Evolutionary conservation across 1,140 invertebrate species (phyloP).

Genomic region (Drosophila sulfurigaster): DNA sequence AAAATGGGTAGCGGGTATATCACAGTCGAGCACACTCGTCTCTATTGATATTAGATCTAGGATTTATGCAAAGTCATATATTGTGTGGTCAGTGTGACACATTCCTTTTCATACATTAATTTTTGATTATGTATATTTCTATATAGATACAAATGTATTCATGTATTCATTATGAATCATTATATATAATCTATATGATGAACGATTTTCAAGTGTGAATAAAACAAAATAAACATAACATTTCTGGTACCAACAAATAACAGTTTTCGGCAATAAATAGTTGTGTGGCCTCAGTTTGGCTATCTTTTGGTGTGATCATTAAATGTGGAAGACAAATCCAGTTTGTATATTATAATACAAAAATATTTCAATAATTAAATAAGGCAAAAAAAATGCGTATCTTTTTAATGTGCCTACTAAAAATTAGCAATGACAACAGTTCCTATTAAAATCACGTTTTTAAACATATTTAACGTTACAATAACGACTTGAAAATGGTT

Average conservation of each 20-base stretch:
- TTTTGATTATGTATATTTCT: too few species aligned
- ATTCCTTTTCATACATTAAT: too few species aligned
- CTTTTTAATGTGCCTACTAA: neutral
- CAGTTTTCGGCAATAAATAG: too few species aligned
- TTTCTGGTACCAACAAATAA: neutral
- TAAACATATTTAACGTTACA: neutral
- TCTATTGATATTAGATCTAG: too few species aligned
- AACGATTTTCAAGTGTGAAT: neutral
- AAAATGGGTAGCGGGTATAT: too few species aligned
- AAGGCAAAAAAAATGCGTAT: neutral
- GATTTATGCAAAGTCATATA: too few species aligned
- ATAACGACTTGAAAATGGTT: slow-evolving; percentile 1
- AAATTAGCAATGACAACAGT: neutral
- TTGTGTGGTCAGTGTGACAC: too few species aligned
- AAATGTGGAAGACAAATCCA: neutral
- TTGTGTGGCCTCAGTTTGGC: neutral
- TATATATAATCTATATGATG: too few species aligned
- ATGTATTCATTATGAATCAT: too few species aligned
- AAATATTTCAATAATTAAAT: neutral
- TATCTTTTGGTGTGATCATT: neutral
- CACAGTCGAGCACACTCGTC: too few species aligned
- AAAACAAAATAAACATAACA: neutral
- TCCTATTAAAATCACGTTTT: neutral
- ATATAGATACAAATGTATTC: too few species aligned
- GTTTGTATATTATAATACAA: neutral